phyloP scores from a whole-genome alignment of 1,140 invertebrate species.

The Drosophila sucinea region DNA sequence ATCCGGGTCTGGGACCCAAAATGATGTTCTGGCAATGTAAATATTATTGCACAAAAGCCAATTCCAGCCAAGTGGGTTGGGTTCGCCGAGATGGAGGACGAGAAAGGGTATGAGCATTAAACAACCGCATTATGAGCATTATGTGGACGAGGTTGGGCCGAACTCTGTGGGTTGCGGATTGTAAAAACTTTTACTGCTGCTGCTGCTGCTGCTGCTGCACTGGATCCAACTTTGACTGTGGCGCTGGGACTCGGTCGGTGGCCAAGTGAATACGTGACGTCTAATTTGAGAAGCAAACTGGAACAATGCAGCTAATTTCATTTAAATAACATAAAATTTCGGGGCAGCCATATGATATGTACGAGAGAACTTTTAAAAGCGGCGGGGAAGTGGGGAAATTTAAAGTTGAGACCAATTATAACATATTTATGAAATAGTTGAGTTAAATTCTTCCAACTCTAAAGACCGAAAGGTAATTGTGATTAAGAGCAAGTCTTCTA shows the following conservation, averaged over 20 bases:
- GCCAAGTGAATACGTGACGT: conserved; percentile 58
- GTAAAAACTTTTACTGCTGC: conserved; percentile 19
- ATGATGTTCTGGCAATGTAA: conserved; percentile 55
- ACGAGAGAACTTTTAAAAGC: not conserved
- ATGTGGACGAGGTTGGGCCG: not conserved
- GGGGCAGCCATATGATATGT: not conserved
- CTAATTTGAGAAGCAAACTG: conserved; percentile 32
- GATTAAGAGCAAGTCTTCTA: too few species aligned
- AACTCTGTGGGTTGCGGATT: conserved; percentile 19
- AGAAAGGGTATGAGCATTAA: conserved; percentile 3
- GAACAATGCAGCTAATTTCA: conserved; percentile 53
- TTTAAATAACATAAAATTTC: conserved; percentile 52
- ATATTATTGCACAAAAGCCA: conserved; percentile 58
- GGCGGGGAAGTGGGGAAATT: too few species aligned
- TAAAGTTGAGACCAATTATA: too few species aligned
- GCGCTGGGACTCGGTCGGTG: conserved; percentile 5
- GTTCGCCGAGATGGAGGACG: not conserved
- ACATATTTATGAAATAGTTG: too few species aligned
- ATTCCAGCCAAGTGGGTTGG: conserved; percentile 21
- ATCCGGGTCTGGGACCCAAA: conserved; percentile 9
- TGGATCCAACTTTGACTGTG: conserved; percentile 9
- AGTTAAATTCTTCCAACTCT: too few species aligned
- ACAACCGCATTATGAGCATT: conserved; percentile 27
- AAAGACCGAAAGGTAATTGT: too few species aligned
- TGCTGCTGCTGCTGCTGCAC: not conserved